Evolutionary conservation across 2,113 vertebrate species (phyloP), one percentile per base, ranked within the genome.

Genomic region (Nannospalax galili): DNA sequence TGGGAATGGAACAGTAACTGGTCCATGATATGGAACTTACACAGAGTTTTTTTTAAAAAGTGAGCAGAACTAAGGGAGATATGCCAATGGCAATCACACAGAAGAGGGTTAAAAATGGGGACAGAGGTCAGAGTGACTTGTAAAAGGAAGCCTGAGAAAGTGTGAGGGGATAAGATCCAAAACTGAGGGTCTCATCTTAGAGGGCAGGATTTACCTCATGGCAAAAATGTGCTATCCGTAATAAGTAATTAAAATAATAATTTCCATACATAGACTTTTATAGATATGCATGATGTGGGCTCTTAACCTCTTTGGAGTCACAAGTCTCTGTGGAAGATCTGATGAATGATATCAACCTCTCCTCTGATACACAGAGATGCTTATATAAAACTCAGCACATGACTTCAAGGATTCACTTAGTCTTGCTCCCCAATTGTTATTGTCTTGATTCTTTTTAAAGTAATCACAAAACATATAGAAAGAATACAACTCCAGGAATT

Each of bases 341-440:
- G 37, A 88, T 84, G 56, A 84, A 69, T 89, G 11, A 12, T 93
- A 96, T 52, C 30, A 60, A 88, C 77, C 32, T n/a, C 24, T 28
- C 72, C 62, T 89, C 89, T 89, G 88, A 93, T 64, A 93, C 48
- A 91, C 20, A 81, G 20, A 89, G 52, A 93, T 84, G 65, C 42
- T 60, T 32, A 84, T 14, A 74, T 91, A 56, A 45, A 81, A 93
- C 40, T 88, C 80, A 52, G 74, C 9, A n/a, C 42, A 91, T 3
- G 75, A 64, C 42, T 74, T 92, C 4, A 88, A 58, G 69, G n/a
- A 5, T 22, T 88, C 9, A 19, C 15, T 75, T 65, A 85, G 52
- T 20, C 69, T 93, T 35, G 35, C 1, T 92, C n/a, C 20, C 28
- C 19, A 75, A 88, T 14, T 56, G 87, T 91, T 60, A 77, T 8